These are phyloP conservation scores for Camponotus pennsylvanicus DNA, from an alignment of 1,140 invertebrate genomes.

Conservation along the genomic window DNA sequence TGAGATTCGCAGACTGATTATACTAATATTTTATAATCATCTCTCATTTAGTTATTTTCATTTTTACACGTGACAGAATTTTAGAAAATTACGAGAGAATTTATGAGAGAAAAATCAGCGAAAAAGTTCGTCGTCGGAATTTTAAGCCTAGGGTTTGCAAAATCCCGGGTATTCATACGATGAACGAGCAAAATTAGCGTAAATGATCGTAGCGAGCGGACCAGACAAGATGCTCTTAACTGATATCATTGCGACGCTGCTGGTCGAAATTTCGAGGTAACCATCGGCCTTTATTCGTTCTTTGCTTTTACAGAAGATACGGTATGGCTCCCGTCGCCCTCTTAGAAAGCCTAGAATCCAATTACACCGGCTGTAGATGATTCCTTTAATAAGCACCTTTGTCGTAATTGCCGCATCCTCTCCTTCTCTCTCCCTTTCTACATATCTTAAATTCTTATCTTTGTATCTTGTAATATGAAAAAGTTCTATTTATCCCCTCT, in stretches of 20 bases:
- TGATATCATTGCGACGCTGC: conserved; percentile 12
- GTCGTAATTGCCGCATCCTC: neutral
- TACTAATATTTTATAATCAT: no score
- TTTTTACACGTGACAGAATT: neutral
- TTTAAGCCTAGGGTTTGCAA: neutral
- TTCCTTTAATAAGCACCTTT: conserved; percentile 48
- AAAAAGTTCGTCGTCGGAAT: neutral
- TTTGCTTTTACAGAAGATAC: neutral
- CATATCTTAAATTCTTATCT: conserved; percentile 15
- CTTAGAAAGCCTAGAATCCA: neutral
- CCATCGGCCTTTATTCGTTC: neutral
- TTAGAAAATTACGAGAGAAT: neutral
- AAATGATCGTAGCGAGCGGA: neutral
- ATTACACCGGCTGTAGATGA: conserved; percentile 49
- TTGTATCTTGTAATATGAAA: conserved; percentile 2
- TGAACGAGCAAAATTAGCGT: conserved; percentile 45
- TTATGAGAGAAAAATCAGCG: neutral
- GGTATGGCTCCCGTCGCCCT: neutral
- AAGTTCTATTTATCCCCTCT: neutral
- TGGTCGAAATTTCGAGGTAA: neutral
- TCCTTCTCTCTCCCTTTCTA: neutral
- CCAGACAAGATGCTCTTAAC: conserved; percentile 8
- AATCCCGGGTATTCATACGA: neutral
- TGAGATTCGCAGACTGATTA: no score
- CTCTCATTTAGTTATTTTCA: no score